Conservation (phyloP, 2,113 vertebrate species). For the Procavia capensis region DNA sequence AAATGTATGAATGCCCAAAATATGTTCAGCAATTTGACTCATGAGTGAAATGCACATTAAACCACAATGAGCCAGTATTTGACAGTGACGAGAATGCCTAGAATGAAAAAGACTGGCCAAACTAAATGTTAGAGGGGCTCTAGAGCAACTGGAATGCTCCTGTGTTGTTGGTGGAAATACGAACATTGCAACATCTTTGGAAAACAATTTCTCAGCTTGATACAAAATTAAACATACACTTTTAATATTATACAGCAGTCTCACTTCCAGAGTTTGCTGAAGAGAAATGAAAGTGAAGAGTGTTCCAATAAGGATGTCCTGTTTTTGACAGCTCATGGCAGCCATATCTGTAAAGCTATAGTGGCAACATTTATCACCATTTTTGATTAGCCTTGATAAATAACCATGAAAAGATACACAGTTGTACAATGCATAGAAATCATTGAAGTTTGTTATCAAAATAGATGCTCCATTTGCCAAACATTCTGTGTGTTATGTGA, state of each 20-base stretch:
- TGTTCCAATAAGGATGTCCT: too few relatives aligned
- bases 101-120: not conserved
- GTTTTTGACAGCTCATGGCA: too few relatives aligned
- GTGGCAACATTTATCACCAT: too few relatives aligned
- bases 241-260: not conserved
- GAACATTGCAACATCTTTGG: not conserved
- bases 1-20: not conserved
- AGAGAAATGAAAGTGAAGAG: too few relatives aligned
- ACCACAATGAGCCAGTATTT: not conserved
- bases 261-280: too few relatives aligned
- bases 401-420: too few relatives aligned
- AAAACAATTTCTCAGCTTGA: not conserved
- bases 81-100: not conserved
- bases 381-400: too few relatives aligned
- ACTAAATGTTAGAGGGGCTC: not conserved
- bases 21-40: not conserved
- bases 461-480: too few relatives aligned
- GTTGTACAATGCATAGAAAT: too few relatives aligned
- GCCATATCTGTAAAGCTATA: too few relatives aligned
- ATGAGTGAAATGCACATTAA: conserved; percentile 25
- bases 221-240: not conserved
- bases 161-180: not conserved
- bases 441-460: too few relatives aligned
- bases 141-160: not conserved
- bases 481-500: too few relatives aligned